These are phyloP conservation scores for Colinus virginianus DNA, from an alignment of 2,113 vertebrate species.

Conservation along the genomic window DNA sequence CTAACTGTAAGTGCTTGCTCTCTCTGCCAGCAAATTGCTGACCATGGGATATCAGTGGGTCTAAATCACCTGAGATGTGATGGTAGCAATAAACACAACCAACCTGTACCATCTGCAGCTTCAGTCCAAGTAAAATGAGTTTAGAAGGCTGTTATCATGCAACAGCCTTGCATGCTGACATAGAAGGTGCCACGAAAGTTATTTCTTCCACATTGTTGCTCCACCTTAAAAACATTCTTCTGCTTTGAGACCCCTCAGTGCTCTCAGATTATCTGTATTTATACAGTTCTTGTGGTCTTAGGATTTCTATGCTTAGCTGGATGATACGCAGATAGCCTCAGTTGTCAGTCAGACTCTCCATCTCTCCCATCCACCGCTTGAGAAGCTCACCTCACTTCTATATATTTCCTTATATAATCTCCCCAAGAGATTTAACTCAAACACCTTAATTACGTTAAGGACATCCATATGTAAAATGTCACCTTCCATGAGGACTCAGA, in stretches of 20 bases:
- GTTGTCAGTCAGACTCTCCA: conserved; percentile 29
- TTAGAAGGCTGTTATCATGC: neutral
- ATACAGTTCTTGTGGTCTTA: neutral
- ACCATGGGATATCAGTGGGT: neutral
- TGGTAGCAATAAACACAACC: neutral
- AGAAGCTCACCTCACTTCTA: conserved; percentile 10
- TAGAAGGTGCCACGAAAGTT: neutral
- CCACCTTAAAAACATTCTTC: conserved; percentile 27
- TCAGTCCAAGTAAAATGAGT: neutral
- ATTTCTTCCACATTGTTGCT: neutral
- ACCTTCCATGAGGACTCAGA: neutral
- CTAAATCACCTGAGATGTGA: neutral
- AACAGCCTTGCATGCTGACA: neutral
- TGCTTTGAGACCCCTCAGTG: neutral
- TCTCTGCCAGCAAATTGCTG: neutral
- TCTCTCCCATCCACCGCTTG: neutral
- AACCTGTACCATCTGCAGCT: neutral
- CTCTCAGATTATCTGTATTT: conserved; percentile 45
- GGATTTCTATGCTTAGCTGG: conserved; percentile 6
- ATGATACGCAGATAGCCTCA: conserved; percentile 34
- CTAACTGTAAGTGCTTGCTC: neutral
- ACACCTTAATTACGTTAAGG: neutral
- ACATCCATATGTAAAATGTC: neutral
- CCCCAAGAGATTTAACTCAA: neutral
- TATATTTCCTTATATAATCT: neutral